Conservation (phyloP, 2,888 invertebrate species). For the Miltochrista miniata region DNA sequence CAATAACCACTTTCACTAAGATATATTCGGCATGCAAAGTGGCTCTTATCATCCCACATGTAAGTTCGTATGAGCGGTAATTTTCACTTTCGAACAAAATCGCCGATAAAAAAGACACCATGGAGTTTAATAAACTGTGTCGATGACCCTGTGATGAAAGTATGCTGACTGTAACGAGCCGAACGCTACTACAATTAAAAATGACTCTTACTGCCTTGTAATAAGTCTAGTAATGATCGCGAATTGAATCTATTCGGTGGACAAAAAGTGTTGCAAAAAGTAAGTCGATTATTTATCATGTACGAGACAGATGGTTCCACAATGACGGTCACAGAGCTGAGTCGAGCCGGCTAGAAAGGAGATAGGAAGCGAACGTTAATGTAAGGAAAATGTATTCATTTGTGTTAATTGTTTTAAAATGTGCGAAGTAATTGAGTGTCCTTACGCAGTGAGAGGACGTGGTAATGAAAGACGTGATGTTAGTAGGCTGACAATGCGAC, state of each 20-base stretch:
- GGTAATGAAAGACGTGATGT: slow-evolving; percentile 6
- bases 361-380: slow-evolving; percentile 17
- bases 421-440: slow-evolving; percentile 4
- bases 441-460: slow-evolving; percentile 10
- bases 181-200: slow-evolving; percentile 32
- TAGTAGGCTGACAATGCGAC: too few species aligned
- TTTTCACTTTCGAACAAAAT: slow-evolving; percentile 64
- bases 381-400: slow-evolving; percentile 12
- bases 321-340: slow-evolving; percentile 32
- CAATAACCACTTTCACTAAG: slow-evolving; percentile 40
- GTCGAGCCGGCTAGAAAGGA: slow-evolving; percentile 26
- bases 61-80: slow-evolving; percentile 28
- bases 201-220: slow-evolving; percentile 41
- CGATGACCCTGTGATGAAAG: slow-evolving; percentile 60
- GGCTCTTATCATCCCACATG: slow-evolving; percentile 26
- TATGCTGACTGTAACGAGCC: slow-evolving; percentile 39
- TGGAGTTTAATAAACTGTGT: slow-evolving; percentile 51
- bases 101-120: slow-evolving; percentile 42
- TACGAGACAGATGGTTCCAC: slow-evolving; percentile 49
- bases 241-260: slow-evolving; percentile 17
- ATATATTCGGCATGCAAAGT: slow-evolving; percentile 30
- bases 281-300: slow-evolving; percentile 49
- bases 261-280: slow-evolving; percentile 50
- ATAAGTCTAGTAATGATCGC: slow-evolving; percentile 34
- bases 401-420: slow-evolving; percentile 11